Conservation (phyloP, 2,113 vertebrate genomes). For the Lepisosteus osseus region DNA sequence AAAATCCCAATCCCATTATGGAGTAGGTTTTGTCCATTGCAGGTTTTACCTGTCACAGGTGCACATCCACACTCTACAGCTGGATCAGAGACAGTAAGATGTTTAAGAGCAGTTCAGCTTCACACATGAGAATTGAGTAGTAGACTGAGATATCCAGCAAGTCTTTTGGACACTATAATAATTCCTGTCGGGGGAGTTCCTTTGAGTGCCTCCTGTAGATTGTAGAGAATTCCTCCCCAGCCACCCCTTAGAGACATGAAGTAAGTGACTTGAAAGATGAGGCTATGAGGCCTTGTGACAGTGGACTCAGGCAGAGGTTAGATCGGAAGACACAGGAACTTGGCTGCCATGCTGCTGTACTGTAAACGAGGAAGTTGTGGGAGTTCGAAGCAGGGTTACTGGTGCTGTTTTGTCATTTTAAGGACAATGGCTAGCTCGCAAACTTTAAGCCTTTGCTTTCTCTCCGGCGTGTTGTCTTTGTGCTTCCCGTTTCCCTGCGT, state of each 20-base stretch:
- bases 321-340: constrained; percentile 19
- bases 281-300: constrained; percentile 21
- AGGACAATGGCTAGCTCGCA: not conserved
- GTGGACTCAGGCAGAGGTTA: constrained; percentile 4
- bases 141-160: too few relatives aligned
- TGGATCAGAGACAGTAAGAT: too few relatives aligned
- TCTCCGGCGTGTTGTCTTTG: too few relatives aligned
- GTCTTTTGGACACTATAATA: too few relatives aligned
- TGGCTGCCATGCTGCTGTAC: not conserved
- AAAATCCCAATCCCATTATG: too few relatives aligned
- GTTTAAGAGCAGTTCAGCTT: too few relatives aligned
- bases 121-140: too few relatives aligned
- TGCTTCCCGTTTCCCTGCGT: too few relatives aligned
- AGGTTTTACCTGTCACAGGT: too few relatives aligned
- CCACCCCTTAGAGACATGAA: constrained; percentile 25
- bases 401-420: not conserved
- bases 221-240: constrained; percentile 32
- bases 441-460: too few relatives aligned
- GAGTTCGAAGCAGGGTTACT: not conserved
- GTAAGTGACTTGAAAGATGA: constrained; percentile 34
- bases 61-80: too few relatives aligned
- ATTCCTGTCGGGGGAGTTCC: not conserved
- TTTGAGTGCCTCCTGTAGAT: not conserved
- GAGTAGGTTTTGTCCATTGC: too few relatives aligned
- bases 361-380: not conserved